phyloP scores from a whole-genome alignment of 2,797 vertebrate genomes.

The Enteromius afrohamiltoni region DNA sequence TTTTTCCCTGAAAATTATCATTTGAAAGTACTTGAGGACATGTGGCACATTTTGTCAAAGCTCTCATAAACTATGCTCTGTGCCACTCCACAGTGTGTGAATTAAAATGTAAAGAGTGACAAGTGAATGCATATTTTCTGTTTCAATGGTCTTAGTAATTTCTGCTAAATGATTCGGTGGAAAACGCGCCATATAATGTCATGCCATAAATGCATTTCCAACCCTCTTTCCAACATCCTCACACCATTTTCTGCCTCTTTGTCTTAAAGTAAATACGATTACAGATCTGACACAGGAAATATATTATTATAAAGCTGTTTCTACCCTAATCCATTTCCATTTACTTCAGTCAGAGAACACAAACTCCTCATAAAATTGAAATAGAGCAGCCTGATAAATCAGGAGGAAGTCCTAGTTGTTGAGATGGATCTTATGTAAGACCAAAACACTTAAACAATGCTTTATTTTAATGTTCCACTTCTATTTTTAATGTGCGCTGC shows the following conservation, averaged over 20 bases:
- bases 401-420: conserved; percentile 21
- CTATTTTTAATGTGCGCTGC: not conserved
- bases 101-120: conserved; percentile 55
- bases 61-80: conserved; percentile 40
- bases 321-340: conserved; percentile 31
- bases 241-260: conserved; percentile 47
- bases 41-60: conserved; percentile 53
- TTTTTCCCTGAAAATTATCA: conserved; percentile 36
- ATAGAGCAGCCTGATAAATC: conserved; percentile 26
- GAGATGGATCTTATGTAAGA: conserved; percentile 41
- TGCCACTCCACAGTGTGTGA: conserved; percentile 42
- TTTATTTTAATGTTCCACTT: not conserved
- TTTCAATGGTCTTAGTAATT: conserved; percentile 45
- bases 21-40: conserved; percentile 56
- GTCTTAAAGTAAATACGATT: conserved; percentile 49
- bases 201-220: conserved; percentile 32
- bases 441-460: conserved; percentile 34
- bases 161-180: conserved; percentile 28
- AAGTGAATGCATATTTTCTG: conserved; percentile 48
- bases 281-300: conserved; percentile 46
- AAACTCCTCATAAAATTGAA: conserved; percentile 34
- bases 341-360: conserved; percentile 22
- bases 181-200: conserved; percentile 39
- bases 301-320: conserved; percentile 39
- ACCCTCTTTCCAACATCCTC: conserved; percentile 38